A percentile compares a stretch with the other conserved stretches of the same genome.
Conservation (phyloP, 2,888 invertebrate species). For the Conus canariensis region DNA sequence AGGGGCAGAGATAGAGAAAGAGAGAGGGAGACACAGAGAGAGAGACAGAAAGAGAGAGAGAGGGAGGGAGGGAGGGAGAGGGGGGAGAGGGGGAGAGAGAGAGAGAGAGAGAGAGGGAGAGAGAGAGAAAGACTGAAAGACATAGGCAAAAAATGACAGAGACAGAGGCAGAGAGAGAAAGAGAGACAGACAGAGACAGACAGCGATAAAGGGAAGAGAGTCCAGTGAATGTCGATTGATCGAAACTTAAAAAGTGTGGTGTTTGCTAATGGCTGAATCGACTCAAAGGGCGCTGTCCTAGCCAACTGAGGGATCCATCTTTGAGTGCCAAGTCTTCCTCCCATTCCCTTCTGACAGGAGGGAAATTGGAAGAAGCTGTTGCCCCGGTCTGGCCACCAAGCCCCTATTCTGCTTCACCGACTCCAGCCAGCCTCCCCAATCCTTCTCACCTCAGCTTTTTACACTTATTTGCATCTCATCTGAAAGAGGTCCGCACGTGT, state of each 20-base stretch:
- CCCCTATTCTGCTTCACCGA: neutral
- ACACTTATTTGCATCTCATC: neutral
- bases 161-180: neutral
- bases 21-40: neutral
- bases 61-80: neutral
- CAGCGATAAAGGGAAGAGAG: neutral
- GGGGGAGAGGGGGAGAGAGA: constrained; percentile 15
- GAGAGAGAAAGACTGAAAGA: neutral
- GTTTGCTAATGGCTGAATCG: neutral
- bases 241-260: neutral
- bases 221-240: neutral
- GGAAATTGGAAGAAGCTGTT: constrained; percentile 24
- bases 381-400: neutral
- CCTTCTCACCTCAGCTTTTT: neutral
- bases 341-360: constrained; percentile 11
- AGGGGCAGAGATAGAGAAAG: neutral
- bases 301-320: too few relatives aligned
- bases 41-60: neutral
- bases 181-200: neutral
- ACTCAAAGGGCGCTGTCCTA: neutral
- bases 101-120: neutral
- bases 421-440: neutral
- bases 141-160: neutral
- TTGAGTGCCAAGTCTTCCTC: neutral
- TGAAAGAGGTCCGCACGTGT: neutral